Evolutionary conservation across 2,888 invertebrate genomes (phyloP).

Genomic region (Dolomedes plantarius): DNA sequence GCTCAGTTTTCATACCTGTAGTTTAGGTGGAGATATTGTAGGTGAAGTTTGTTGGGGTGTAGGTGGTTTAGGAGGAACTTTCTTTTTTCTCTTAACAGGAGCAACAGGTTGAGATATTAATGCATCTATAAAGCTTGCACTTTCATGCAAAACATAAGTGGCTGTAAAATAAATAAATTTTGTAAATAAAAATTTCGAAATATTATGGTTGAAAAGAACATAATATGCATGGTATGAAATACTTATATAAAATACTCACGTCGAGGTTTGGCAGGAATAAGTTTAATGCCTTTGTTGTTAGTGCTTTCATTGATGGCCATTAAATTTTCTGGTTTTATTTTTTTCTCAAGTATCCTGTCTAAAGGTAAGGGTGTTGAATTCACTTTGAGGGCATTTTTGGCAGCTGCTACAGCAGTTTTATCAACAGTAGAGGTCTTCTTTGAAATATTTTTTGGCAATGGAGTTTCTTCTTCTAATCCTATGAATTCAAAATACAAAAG

Average conservation of each 20-base stretch:
- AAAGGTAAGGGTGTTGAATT: slow-evolving; percentile 73
- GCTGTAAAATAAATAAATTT: slow-evolving; percentile 55
- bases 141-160: slow-evolving; percentile 83
- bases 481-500: slow-evolving; percentile 5
- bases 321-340: slow-evolving; percentile 81
- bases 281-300: slow-evolving; percentile 84
- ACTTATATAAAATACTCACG: slow-evolving; percentile 82
- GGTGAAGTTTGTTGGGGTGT: slow-evolving; percentile 84
- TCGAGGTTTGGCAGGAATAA: slow-evolving; percentile 91
- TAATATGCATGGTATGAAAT: neutral
- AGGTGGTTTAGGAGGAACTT: slow-evolving; percentile 76
- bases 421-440: slow-evolving; percentile 65
- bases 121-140: slow-evolving; percentile 95
- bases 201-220: neutral
- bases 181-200: neutral
- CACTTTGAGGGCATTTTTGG: slow-evolving; percentile 73
- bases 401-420: slow-evolving; percentile 71
- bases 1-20: slow-evolving; percentile 79
- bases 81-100: slow-evolving; percentile 72
- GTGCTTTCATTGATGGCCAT: slow-evolving; percentile 70
- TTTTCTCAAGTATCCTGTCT: slow-evolving; percentile 84
- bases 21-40: slow-evolving; percentile 79
- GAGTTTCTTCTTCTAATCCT: slow-evolving; percentile 84
- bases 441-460: slow-evolving; percentile 78
- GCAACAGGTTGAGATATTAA: slow-evolving; percentile 84